Evolutionary conservation across 2,797 vertebrate genomes (phyloP), one percentile per base, ranked within the genome.

Genomic region (Alauda arvensis): DNA sequence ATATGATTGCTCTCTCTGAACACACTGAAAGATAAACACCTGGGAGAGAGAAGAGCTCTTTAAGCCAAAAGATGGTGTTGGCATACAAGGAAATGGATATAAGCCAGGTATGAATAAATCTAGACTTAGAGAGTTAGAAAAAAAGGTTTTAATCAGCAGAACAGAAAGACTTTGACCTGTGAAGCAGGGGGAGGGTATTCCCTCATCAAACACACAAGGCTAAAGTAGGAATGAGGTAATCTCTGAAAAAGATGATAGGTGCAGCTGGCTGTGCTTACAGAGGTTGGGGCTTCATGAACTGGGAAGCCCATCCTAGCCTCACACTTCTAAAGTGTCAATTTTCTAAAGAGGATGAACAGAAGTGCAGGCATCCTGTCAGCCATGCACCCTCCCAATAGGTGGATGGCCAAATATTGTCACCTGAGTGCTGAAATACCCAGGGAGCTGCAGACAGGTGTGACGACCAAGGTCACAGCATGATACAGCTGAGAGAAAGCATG

Each of bases 71-170:
- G 78, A 85, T 72, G 48, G 29, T 89, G 68, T 75, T 93, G 72
- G 81, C 34, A 17, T 75, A 69, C 91, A 72, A 68, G 53, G 57
- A 60, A 74, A 85, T 70, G 71, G 80, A 59, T 93, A 74, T 82
- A 89, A 91, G 90, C 88, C 72, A 91, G 75, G 59, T 77, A 59
- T 71, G 81, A 88, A 84, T 92, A 93, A 82, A 87, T 74, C 68
- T 91, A 83, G 65, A 52, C 37, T 59, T 57, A 46, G 60, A 83
- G 16, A 37, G n/a, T 66, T 86, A 81, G 43, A 3, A 79, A 69
- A 78, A 68, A 79, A 26, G 28, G 51, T 93, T 91, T 59, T 92
- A 84, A 91, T 89, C 83, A 69, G 51, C 57, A 71, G 61, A 92
- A 61, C 75, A 82, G 85, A 70, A 84, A 77, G 75, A 65, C 55